Evolutionary conservation across 2,888 invertebrate genomes (phyloP).

Genomic region (Idaea aversata): DNA sequence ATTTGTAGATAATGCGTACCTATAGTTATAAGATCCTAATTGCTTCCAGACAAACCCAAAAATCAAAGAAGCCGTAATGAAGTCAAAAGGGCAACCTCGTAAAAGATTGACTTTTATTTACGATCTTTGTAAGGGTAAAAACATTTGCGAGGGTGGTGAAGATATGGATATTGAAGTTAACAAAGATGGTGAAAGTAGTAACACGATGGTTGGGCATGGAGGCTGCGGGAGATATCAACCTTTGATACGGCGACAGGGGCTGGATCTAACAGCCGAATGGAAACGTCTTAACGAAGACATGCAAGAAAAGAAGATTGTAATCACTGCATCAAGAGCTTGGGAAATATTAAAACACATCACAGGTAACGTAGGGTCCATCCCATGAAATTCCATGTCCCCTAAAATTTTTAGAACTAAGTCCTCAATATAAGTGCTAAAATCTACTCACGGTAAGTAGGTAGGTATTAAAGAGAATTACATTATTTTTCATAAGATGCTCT

Average conservation of each 20-base stretch:
- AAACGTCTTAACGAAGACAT: constrained; percentile 99
- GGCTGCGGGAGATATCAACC: constrained; percentile 99
- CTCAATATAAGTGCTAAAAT: too few relatives aligned
- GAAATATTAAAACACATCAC: constrained; percentile 97
- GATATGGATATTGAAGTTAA: constrained; percentile 91
- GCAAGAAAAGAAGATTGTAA: constrained; percentile 95
- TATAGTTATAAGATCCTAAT: neutral
- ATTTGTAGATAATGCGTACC: too few relatives aligned
- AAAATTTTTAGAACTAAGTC: neutral
- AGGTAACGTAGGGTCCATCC: constrained; percentile 46
- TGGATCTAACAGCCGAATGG: constrained; percentile 99
- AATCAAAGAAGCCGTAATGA: constrained; percentile 96
- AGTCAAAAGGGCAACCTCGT: constrained; percentile 97
- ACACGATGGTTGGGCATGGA: constrained; percentile 86
- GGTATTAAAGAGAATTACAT: too few relatives aligned
- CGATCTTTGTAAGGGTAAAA: constrained; percentile 98
- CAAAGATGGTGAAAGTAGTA: constrained; percentile 85
- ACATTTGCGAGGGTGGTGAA: constrained; percentile 98
- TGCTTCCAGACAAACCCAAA: constrained; percentile 89
- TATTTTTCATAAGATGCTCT: neutral
- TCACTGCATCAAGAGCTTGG: constrained; percentile 97
- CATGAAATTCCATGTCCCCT: too few relatives aligned
- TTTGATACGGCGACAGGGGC: constrained; percentile 91
- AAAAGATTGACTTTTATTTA: constrained; percentile 97
- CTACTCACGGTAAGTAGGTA: too few relatives aligned